phyloP scores from a whole-genome alignment of 2,797 vertebrate species.

The Xerus rutilus region DNA sequence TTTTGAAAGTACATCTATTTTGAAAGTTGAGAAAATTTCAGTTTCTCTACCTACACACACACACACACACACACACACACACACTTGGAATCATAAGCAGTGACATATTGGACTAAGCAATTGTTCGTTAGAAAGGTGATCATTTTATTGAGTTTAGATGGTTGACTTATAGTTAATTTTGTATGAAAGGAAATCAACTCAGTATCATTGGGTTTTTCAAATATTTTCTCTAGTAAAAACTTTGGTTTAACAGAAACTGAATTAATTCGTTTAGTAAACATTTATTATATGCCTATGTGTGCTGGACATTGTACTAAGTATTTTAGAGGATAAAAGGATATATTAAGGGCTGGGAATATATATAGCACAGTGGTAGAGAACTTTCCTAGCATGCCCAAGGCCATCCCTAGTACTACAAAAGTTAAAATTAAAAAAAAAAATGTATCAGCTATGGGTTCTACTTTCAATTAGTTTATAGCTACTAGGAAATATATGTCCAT shows the following conservation, averaged over 20 bases:
- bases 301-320: not conserved
- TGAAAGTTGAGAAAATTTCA: not conserved
- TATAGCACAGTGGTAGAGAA: not conserved
- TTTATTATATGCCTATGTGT: not conserved
- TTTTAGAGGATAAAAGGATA: not conserved
- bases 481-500: not conserved
- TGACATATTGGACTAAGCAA: not conserved
- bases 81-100: not conserved
- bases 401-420: no score
- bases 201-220: not conserved
- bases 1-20: not conserved
- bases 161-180: slow-evolving; percentile 29
- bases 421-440: not conserved
- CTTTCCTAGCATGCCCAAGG: not conserved
- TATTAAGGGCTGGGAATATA: not conserved
- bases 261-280: slow-evolving; percentile 27
- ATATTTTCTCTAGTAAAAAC: not conserved
- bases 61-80: not conserved
- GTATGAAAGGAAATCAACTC: not conserved
- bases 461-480: not conserved
- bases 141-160: not conserved
- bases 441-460: not conserved
- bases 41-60: no score
- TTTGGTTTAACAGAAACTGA: slow-evolving; percentile 27
- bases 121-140: not conserved